These are phyloP conservation scores for Mycalesis mineus DNA, from an alignment of 2,888 invertebrate species.

Conservation along the genomic window DNA sequence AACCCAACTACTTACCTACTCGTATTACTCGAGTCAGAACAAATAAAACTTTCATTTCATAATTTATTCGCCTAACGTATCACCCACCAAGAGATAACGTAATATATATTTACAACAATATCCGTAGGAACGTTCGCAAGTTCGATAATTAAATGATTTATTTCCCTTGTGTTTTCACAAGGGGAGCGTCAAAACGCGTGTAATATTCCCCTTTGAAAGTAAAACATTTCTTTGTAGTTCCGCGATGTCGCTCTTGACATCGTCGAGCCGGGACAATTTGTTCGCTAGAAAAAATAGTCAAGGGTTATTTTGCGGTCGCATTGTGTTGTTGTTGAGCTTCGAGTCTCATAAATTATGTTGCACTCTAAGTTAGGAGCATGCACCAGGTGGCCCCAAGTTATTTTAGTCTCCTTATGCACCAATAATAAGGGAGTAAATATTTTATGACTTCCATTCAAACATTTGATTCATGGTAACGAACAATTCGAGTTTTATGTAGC, in stretches of 20 bases:
- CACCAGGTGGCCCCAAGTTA: slow-evolving; percentile 71
- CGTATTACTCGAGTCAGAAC: background rate
- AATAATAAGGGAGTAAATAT: slow-evolving; percentile 65
- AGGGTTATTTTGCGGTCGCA: slow-evolving; percentile 73
- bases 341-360: slow-evolving; percentile 64
- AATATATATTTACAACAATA: slow-evolving; percentile 28
- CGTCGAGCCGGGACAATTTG: slow-evolving; percentile 49
- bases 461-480: slow-evolving; percentile 56
- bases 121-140: slow-evolving; percentile 32
- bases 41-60: slow-evolving; percentile 8
- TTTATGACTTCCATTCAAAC: slow-evolving; percentile 66
- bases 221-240: slow-evolving; percentile 33
- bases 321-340: slow-evolving; percentile 48
- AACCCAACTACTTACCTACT: background rate
- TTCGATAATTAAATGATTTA: slow-evolving; percentile 44
- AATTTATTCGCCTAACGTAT: background rate
- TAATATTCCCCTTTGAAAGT: slow-evolving; percentile 29
- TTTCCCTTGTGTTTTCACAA: slow-evolving; percentile 30
- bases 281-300: slow-evolving; percentile 60
- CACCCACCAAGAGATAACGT: background rate
- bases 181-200: slow-evolving; percentile 29
- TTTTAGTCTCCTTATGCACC: slow-evolving; percentile 58
- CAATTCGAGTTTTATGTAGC: slow-evolving; percentile 27
- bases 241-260: slow-evolving; percentile 44
- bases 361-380: slow-evolving; percentile 53